Evolutionary conservation across 35 echinoderm and acorn worm species (phyloP), one percentile per base, ranked within the genome.

Genomic region (Lytechinus variegatus): DNA sequence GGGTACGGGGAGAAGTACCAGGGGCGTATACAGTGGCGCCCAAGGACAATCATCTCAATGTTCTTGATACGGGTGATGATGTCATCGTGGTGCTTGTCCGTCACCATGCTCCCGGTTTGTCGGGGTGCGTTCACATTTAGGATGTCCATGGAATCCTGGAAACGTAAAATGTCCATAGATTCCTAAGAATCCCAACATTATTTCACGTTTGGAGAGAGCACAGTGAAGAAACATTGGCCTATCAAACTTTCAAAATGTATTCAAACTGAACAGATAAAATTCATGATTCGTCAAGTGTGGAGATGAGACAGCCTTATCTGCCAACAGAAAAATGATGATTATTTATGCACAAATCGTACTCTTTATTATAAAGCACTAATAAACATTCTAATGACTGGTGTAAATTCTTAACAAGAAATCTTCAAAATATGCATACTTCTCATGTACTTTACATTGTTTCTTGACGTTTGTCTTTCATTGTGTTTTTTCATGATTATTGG

Each of bases 1-100:
- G 98, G 98, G 89, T 99, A 98, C 0, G 98, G 98, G 9, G 98
- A 96, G 92, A 99, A 99, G 53, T 98, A 98, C 98, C 97, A 98
- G 0, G 98, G 98, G 86, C 97, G 94, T 27, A 99, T 99, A 54
- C 98, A 95, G 55, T 98, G 97, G 55, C 97, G 95, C 10, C 98
- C 98, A 19, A 99, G 93, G 54, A 98, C 98, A 1, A 99, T 95
- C 97, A 99, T 96, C 87, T 97, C 94, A 52, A 99, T 97, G 66
- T 99, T 99, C 93, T 99, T 99, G 19, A 99, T 98, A 55, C 98
- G 54, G 10, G 98, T 99, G 54, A 99, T 72, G 14, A 99, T 96
- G 79, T 99, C 98, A 97, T 99, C 98, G 33, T 99, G 97, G 52
- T 87, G 98, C 93, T 97, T 99, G 52, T 99, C 98, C 9, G 95